These are phyloP conservation scores for Epinotia demarniana DNA, from an alignment of 2,888 invertebrate genomes.

Conservation along the genomic window DNA sequence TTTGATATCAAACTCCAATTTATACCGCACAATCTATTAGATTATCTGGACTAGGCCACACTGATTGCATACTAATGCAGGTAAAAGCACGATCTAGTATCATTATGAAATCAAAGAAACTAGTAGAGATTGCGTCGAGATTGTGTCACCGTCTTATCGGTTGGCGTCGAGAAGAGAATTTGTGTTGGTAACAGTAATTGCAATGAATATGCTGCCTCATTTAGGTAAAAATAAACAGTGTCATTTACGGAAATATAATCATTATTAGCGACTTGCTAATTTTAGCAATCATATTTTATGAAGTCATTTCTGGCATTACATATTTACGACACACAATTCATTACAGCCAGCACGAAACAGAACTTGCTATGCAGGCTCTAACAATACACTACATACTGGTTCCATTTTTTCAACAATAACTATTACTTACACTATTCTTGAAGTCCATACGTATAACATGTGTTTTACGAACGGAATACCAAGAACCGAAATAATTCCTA, in stretches of 20 bases:
- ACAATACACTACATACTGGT: background rate
- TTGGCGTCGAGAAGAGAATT: slow-evolving; percentile 1
- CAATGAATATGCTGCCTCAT: slow-evolving; percentile 3
- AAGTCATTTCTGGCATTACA: too few relatives aligned
- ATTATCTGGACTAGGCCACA: slow-evolving; percentile 25
- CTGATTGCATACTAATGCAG: slow-evolving; percentile 37
- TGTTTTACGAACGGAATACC: slow-evolving; percentile 27
- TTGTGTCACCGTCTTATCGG: slow-evolving; percentile 29
- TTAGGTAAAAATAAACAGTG: background rate
- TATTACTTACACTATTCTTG: background rate
- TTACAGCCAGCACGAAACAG: too few relatives aligned
- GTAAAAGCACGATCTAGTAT: slow-evolving; percentile 31
- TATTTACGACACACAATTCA: too few relatives aligned
- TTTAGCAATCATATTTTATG: too few relatives aligned
- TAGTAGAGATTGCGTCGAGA: slow-evolving; percentile 23
- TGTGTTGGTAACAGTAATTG: background rate
- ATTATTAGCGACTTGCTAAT: too few relatives aligned
- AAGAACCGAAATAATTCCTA: slow-evolving; percentile 34
- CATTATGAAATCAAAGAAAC: slow-evolving; percentile 31
- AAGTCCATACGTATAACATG: background rate
- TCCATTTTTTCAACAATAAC: background rate
- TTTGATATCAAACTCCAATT: background rate
- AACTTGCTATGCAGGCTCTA: background rate
- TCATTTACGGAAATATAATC: background rate
- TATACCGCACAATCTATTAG: slow-evolving; percentile 9